Evolutionary conservation across 2,888 invertebrate species (phyloP).

Genomic region (Eutolmus rufibarbis): DNA sequence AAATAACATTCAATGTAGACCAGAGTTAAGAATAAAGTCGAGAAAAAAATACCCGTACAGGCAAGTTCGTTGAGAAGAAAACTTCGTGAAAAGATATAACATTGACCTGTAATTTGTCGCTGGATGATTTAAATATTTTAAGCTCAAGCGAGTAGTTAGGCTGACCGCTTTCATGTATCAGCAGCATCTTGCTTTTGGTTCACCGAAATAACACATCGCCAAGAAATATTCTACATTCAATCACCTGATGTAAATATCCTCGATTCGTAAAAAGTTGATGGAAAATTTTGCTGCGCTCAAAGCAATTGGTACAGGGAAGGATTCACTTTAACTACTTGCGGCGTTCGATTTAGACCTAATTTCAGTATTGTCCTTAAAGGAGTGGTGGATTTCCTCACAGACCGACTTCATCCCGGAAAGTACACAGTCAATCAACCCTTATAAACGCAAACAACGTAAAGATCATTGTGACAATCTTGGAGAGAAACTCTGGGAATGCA

Average conservation of each 20-base stretch:
- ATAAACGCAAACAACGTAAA: neutral
- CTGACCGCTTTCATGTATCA: neutral
- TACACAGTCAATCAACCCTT: slow-evolving; percentile 20
- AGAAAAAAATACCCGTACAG: neutral
- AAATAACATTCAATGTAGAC: neutral
- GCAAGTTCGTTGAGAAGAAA: neutral
- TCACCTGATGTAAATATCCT: neutral
- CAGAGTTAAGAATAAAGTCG: slow-evolving; percentile 2
- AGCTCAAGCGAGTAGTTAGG: neutral
- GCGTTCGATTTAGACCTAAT: neutral
- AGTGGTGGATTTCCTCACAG: neutral
- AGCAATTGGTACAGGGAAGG: slow-evolving; percentile 5
- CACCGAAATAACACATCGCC: slow-evolving; percentile 7
- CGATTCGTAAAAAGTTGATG: neutral
- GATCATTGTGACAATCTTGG: slow-evolving; percentile 10
- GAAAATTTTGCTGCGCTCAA: neutral
- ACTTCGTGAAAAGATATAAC: neutral
- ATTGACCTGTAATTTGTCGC: neutral
- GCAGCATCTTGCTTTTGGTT: slow-evolving; percentile 20
- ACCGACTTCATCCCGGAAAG: neutral
- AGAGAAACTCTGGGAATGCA: neutral
- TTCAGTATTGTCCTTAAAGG: neutral
- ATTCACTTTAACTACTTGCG: slow-evolving; percentile 11
- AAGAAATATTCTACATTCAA: neutral
- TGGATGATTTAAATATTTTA: neutral